A percentile compares a stretch with the other conserved stretches of the same genome.
Evolutionary conservation across 2,113 vertebrate species (phyloP).

Genomic region (Beaufortia kweichowensis): DNA sequence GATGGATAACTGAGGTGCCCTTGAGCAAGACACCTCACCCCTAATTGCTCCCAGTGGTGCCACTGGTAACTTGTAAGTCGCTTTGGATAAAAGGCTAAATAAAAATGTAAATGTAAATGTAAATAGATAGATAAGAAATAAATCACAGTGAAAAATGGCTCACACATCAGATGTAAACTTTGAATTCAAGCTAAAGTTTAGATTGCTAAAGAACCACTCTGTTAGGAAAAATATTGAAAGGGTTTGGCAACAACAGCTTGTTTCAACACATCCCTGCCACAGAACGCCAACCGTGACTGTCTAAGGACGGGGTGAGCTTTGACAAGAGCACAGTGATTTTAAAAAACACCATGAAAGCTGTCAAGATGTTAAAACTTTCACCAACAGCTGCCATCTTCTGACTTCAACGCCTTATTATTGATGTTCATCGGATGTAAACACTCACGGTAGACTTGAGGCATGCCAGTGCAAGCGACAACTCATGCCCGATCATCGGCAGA

Average conservation of each 20-base stretch:
- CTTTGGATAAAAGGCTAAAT: too few species aligned
- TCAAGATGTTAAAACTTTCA: constrained; percentile 14
- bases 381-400: constrained; percentile 25
- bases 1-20: too few species aligned
- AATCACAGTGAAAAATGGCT: not conserved
- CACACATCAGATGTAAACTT: not conserved
- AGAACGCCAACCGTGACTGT: constrained; percentile 19
- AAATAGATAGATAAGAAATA: not conserved
- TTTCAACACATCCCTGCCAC: not conserved
- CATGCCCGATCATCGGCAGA: constrained; percentile 1
- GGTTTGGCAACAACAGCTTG: constrained; percentile 20
- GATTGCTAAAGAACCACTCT: not conserved
- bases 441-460: not conserved
- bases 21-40: too few species aligned
- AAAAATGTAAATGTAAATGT: too few species aligned
- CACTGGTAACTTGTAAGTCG: too few species aligned
- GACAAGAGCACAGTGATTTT: constrained; percentile 25
- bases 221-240: not conserved
- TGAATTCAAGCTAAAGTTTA: not conserved
- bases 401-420: not conserved
- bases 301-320: constrained; percentile 32
- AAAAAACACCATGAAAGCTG: constrained; percentile 33
- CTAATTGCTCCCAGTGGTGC: too few species aligned
- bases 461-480: constrained; percentile 13
- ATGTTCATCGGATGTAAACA: not conserved